Base-by-base conservation (phyloP, 1,140 invertebrate genomes). In the Arctopsyche grandis region DNA sequence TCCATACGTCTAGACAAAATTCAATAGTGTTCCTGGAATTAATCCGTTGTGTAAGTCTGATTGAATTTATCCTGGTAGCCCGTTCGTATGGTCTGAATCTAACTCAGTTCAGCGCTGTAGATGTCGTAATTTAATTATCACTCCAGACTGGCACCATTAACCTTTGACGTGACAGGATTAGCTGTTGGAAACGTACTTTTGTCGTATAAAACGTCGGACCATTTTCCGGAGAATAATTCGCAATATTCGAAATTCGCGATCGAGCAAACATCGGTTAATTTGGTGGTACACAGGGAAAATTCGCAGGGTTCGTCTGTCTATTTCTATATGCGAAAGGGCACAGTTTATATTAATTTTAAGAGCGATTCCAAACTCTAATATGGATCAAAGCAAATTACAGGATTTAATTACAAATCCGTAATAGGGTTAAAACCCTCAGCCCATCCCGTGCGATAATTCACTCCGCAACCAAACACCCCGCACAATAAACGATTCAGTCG, bases 331-430 rank as follows among this genome's bases (percentile, higher is more conserved):
- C 56, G 56, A 60, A 60, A 21, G n/a, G 56, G 56, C 9, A 19
- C 16, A 60, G 56, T 19, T 60, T 60, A n/a, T n/a, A 60, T 60
- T 60, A 60, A 60, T 60, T 9, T 21, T 9, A 60, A 38, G 29
- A 38, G 21, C 16, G 56, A 9, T 9, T 19, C 16, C 16, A 21
- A 16, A 19, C 21, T 56, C 52, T 21, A 60, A 60, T 60, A 60
- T 60, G 56, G 56, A 60, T 60, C 56, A 60, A 60, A 60, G 56
- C 56, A 60, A 60, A 60, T 60, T 60, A 60, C 56, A 21, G 56
- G 16, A 60, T 60, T 60, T 60, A 60, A 60, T 60, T 60, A 60
- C 56, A 60, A 60, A 60, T 60, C 56, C 56, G 56, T 60, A 60
- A 60, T 60, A 21, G n/a, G 56, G 56, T 60, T 60, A 3, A 21